Conservation (phyloP, 35 echinoderm and acorn worm species). For the Chiridota heheva region DNA sequence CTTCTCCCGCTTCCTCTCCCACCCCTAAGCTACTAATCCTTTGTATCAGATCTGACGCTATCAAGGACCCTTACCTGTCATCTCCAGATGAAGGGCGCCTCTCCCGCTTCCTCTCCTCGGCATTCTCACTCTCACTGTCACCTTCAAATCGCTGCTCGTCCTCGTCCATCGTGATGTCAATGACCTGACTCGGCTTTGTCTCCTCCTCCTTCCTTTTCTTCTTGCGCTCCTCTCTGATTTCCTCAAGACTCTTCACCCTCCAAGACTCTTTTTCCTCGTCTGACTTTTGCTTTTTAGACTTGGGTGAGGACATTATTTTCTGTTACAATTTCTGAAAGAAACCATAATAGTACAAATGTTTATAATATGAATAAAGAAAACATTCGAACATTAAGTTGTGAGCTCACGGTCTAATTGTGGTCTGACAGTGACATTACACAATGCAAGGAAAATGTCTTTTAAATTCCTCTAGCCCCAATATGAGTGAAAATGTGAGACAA, state of each 20-base stretch:
- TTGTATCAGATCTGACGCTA: too few relatives aligned
- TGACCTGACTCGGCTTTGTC: background rate
- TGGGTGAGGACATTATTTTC: too few relatives aligned
- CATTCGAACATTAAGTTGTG: too few relatives aligned
- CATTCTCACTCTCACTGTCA: slow-evolving; percentile 24
- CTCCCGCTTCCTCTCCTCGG: slow-evolving; percentile 14
- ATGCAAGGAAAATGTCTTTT: too few relatives aligned
- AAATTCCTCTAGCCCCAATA: too few relatives aligned
- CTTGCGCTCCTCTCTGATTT: slow-evolving; percentile 25
- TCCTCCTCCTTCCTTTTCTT: slow-evolving; percentile 24
- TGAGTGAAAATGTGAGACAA: too few relatives aligned
- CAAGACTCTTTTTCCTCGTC: slow-evolving; percentile 56
- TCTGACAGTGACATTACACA: too few relatives aligned
- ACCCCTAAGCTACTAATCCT: background rate
- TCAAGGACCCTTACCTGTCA: slow-evolving; percentile 42
- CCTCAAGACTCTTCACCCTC: slow-evolving; percentile 31
- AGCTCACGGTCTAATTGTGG: too few relatives aligned
- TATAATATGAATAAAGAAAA: too few relatives aligned
- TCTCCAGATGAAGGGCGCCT: slow-evolving; percentile 48
- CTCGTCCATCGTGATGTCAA: background rate
- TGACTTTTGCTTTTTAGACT: slow-evolving; percentile 55
- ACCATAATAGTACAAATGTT: too few relatives aligned
- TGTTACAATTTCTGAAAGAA: too few relatives aligned
- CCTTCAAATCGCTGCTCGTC: background rate
- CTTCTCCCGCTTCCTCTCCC: background rate